These are phyloP conservation scores for Burhinus bistriatus DNA, from an alignment of 2,113 vertebrate genomes.

Conservation along the genomic window DNA sequence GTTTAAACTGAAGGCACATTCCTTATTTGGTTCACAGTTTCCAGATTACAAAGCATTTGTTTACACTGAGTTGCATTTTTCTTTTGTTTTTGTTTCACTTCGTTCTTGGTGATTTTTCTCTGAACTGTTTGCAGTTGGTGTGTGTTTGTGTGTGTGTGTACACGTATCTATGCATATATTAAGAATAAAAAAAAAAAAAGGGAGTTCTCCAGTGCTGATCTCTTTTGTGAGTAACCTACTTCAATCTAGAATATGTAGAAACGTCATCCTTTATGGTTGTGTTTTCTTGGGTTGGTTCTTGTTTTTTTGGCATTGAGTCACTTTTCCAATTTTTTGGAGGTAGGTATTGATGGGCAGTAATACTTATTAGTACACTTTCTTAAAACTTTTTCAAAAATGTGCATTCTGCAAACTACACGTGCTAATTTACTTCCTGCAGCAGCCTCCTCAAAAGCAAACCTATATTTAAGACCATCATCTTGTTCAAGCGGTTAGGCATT, in stretches of 20 bases:
- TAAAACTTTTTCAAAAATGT: neutral
- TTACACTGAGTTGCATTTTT: constrained; percentile 65
- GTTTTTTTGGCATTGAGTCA: neutral
- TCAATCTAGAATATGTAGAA: neutral
- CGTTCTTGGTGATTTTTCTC: constrained; percentile 46
- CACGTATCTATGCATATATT: neutral
- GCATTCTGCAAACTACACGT: neutral
- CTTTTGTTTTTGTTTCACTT: constrained; percentile 57
- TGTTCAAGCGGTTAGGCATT: neutral
- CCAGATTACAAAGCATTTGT: constrained; percentile 66
- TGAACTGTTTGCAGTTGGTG: constrained; percentile 31
- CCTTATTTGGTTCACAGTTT: constrained; percentile 59
- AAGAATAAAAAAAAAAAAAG: neutral
- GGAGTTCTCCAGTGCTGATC: neutral
- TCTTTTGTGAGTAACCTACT: constrained; percentile 1
- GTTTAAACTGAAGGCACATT: constrained; percentile 56
- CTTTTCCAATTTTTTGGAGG: neutral
- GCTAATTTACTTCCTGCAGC: neutral
- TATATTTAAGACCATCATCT: neutral
- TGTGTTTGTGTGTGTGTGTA: neutral
- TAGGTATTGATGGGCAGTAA: neutral
- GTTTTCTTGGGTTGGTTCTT: neutral
- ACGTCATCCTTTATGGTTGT: neutral
- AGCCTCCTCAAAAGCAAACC: neutral
- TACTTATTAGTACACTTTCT: neutral